These are phyloP conservation scores for Sesia bembeciformis DNA, from an alignment of 2,888 invertebrate genomes.

Conservation along the genomic window DNA sequence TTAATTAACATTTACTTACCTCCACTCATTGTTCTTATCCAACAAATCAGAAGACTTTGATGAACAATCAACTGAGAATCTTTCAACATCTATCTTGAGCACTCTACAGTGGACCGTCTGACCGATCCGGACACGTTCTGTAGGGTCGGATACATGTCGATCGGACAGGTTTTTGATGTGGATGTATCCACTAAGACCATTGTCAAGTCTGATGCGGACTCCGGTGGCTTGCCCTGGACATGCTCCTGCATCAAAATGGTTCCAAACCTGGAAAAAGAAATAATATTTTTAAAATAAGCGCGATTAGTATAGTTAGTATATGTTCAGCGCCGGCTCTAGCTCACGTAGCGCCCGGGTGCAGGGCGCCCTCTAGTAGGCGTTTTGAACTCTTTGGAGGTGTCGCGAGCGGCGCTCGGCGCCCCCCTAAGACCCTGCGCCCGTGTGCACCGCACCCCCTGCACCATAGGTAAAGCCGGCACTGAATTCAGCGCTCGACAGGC, in stretches of 20 bases:
- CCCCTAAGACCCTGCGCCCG: no score
- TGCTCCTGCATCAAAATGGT: slow-evolving; percentile 95
- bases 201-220: slow-evolving; percentile 91
- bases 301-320: no score
- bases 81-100: slow-evolving; percentile 95
- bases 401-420: no score
- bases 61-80: slow-evolving; percentile 94
- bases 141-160: slow-evolving; percentile 93
- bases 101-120: slow-evolving; percentile 91
- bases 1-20: slow-evolving; percentile 40
- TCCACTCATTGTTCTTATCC: slow-evolving; percentile 94
- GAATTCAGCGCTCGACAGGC: no score
- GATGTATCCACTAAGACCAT: slow-evolving; percentile 93
- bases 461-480: no score
- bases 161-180: slow-evolving; percentile 95
- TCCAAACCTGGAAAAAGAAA: slow-evolving; percentile 82
- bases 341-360: no score
- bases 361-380: no score
- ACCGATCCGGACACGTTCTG: slow-evolving; percentile 89
- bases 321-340: no score
- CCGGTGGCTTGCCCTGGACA: slow-evolving; percentile 98
- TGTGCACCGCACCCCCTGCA: no score
- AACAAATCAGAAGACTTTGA: slow-evolving; percentile 93
- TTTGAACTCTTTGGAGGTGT: no score
- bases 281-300: neutral